Percentiles rank a stretch among this genome's conserved stretches.
phyloP scores from a whole-genome alignment of 2,888 invertebrate genomes.

The Electrophaes corylata region DNA sequence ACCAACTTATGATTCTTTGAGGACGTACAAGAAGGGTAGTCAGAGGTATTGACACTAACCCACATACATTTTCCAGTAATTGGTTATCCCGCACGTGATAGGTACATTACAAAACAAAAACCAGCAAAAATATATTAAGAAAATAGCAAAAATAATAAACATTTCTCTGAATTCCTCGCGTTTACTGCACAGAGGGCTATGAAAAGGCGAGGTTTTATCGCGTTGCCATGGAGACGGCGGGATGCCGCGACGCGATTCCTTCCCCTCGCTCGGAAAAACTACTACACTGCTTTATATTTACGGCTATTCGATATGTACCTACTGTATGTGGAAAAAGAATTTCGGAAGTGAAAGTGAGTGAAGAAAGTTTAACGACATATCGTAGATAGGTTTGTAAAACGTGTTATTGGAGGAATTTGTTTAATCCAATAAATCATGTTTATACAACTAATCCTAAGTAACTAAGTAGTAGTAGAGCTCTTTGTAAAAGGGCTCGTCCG shows the following conservation, averaged over 20 bases:
- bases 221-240: constrained; percentile 78
- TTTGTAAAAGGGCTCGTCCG: too few relatives aligned
- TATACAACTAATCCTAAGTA: too few relatives aligned
- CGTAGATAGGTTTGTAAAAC: constrained; percentile 33
- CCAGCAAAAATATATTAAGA: constrained; percentile 2
- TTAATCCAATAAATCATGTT: constrained; percentile 10
- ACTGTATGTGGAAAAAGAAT: constrained; percentile 40
- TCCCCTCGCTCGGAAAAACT: constrained; percentile 70
- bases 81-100: too few relatives aligned
- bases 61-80: too few relatives aligned
- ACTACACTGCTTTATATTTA: constrained; percentile 70
- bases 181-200: constrained; percentile 73
- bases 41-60: too few relatives aligned
- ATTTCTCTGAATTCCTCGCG: constrained; percentile 53
- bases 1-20: too few relatives aligned
- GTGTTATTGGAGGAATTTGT: constrained; percentile 37
- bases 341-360: constrained; percentile 50
- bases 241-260: constrained; percentile 77
- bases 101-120: too few relatives aligned
- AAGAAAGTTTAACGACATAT: constrained; percentile 40
- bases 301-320: constrained; percentile 54
- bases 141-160: constrained; percentile 17
- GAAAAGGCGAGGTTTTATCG: constrained; percentile 84
- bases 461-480: too few relatives aligned
- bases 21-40: too few relatives aligned